Base-by-base conservation (phyloP, 2,113 vertebrate species). In the Hylia prasina region DNA sequence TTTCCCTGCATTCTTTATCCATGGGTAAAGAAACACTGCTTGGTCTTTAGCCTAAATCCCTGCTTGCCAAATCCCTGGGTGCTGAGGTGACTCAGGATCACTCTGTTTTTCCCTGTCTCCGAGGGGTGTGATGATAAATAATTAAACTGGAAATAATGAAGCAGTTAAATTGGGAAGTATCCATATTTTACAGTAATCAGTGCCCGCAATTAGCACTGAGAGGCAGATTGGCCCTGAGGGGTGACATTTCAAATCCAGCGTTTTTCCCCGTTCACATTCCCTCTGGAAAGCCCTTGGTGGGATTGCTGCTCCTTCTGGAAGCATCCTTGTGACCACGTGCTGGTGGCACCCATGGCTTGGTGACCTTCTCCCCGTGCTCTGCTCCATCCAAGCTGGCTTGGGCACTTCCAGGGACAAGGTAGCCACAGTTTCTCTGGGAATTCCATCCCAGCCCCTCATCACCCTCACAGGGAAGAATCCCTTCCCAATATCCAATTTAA, bases 261-360 rank as follows among this genome's bases (percentile, higher is more conserved):
- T 23, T 58, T 76, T 84, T 33, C 27, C n/a, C 20, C 1, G 1
- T 21, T 47, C 30, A 2, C 19, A 2, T 57, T 68, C 19, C 39
- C 28, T 54, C 47, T 47, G 50, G 57, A 48, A 64, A 42, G 39
- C 30, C 1, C 1, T 31, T 25, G 28, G 28, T 28, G 40, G 56
- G 45, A 61, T 45, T 4, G 19, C 5, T 64, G 44, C 25, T 78
- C 6, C 70, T 54, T 57, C 28, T 24, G 35, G 33, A 83, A 21
- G 3, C 7, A 2, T 20, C 56, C 14, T 13, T 2, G 0, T 15
- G 17, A 17, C 33, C 40, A 31, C 0, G 0, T 33, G 20, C 14
- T 2, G 2, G 11, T 6, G 30, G 28, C 47, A 56, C 45, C 25
- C 5, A 11, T 4, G 19, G 13, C 33, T 70, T 8, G 0, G 37